Percentiles rank a stretch among this genome's conserved stretches.
phyloP scores from a whole-genome alignment of 2,113 vertebrate species.

The Heloderma charlesbogerti region DNA sequence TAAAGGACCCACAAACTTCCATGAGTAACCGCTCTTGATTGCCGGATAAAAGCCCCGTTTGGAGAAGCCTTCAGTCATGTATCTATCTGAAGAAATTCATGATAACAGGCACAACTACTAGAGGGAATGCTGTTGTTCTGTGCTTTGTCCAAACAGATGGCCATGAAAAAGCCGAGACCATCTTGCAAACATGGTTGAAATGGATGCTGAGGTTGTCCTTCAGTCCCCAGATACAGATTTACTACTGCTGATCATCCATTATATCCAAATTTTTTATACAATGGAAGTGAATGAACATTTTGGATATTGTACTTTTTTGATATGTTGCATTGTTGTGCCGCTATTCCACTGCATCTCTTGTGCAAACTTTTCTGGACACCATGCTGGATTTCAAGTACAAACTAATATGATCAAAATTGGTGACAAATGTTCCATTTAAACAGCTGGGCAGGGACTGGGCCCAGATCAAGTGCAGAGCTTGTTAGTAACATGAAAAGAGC shows the following conservation, averaged over 20 bases:
- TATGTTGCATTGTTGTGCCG: too few species aligned
- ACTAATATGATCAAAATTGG: not conserved
- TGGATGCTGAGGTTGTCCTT: not conserved
- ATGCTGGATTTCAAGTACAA: not conserved
- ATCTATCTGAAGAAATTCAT: not conserved
- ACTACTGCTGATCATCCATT: not conserved
- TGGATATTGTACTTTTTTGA: not conserved
- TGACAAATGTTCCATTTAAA: not conserved
- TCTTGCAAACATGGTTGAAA: not conserved
- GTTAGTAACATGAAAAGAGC: constrained; percentile 36
- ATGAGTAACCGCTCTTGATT: too few species aligned
- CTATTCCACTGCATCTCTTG: not conserved
- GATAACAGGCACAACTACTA: not conserved
- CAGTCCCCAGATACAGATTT: not conserved
- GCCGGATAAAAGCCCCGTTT: too few species aligned
- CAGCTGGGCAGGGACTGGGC: constrained; percentile 13
- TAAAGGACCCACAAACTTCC: too few species aligned
- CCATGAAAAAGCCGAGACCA: not conserved
- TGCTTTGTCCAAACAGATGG: not conserved
- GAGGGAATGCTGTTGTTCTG: not conserved
- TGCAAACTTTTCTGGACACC: not conserved
- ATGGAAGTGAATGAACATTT: not conserved
- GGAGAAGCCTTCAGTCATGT: too few species aligned
- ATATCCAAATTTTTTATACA: not conserved
- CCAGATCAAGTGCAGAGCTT: constrained; percentile 26